These are phyloP conservation scores for Lasioglossum albipes DNA, from an alignment of 1,140 invertebrate species.

Conservation along the genomic window DNA sequence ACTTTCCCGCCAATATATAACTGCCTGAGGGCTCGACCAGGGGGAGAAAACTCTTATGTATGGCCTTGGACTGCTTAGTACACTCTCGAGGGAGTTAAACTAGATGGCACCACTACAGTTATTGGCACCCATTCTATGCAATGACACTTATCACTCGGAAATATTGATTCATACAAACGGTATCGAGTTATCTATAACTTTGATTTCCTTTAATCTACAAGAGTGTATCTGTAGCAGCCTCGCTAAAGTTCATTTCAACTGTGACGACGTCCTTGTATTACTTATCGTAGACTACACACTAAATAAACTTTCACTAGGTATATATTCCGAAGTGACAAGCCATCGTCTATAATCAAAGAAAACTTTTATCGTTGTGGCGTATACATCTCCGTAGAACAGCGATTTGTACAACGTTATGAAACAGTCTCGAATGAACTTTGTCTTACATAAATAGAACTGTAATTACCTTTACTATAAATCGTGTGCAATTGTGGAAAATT, in stretches of 20 bases:
- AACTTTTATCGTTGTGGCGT: neutral
- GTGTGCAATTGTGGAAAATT: too few relatives aligned
- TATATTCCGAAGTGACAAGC: neutral
- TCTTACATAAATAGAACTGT: too few relatives aligned
- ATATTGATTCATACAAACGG: neutral
- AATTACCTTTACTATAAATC: too few relatives aligned
- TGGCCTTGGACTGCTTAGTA: too few relatives aligned
- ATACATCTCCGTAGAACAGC: neutral
- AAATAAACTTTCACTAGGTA: constrained; percentile 36
- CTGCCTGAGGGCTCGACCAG: too few relatives aligned
- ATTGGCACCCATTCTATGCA: constrained; percentile 24
- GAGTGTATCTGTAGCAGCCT: neutral
- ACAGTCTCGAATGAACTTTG: too few relatives aligned
- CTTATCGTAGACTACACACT: neutral
- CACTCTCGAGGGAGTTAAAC: too few relatives aligned
- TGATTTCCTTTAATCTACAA: neutral
- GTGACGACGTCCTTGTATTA: neutral
- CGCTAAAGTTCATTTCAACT: neutral
- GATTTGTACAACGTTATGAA: neutral
- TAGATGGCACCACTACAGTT: too few relatives aligned
- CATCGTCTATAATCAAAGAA: neutral
- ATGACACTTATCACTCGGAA: constrained; percentile 5
- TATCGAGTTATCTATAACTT: constrained; percentile 17
- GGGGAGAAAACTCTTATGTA: too few relatives aligned
- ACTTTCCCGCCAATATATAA: too few relatives aligned